These are phyloP conservation scores for Ariolimax columbianus DNA, from an alignment of 2,888 invertebrate genomes.

Conservation along the genomic window DNA sequence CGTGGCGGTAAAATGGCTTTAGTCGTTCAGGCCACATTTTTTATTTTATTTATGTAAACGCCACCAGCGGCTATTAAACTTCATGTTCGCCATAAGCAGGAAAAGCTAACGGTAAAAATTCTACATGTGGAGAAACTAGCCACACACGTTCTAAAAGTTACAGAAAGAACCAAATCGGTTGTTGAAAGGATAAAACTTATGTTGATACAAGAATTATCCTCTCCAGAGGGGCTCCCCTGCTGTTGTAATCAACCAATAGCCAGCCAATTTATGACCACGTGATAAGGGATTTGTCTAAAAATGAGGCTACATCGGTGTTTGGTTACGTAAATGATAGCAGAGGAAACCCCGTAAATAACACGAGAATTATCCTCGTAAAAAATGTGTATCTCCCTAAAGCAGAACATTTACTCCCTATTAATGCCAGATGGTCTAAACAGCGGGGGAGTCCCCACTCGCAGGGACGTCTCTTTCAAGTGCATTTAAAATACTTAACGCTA, in stretches of 20 bases:
- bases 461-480: constrained; percentile 7
- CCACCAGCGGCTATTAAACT: neutral
- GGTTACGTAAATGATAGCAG: constrained; percentile 41
- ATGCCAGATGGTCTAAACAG: constrained; percentile 30
- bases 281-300: constrained; percentile 38
- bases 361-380: constrained; percentile 45
- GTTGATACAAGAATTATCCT: constrained; percentile 24
- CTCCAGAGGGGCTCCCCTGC: constrained; percentile 2
- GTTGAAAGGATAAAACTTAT: constrained; percentile 47
- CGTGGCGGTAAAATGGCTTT: neutral
- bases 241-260: constrained; percentile 40
- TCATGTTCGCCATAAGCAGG: neutral
- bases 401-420: constrained; percentile 44
- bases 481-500: constrained; percentile 26
- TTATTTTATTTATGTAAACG: neutral
- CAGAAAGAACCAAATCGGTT: constrained; percentile 25
- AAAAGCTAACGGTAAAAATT: neutral
- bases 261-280: constrained; percentile 46
- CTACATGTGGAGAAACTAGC: neutral
- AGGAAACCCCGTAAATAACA: constrained; percentile 39
- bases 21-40: neutral
- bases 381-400: constrained; percentile 26
- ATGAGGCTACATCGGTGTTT: constrained; percentile 44
- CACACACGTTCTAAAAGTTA: constrained; percentile 32
- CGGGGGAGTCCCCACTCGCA: neutral